Evolutionary conservation across 2,113 vertebrate species (phyloP).

Genomic region (Lepisosteus oculatus): DNA sequence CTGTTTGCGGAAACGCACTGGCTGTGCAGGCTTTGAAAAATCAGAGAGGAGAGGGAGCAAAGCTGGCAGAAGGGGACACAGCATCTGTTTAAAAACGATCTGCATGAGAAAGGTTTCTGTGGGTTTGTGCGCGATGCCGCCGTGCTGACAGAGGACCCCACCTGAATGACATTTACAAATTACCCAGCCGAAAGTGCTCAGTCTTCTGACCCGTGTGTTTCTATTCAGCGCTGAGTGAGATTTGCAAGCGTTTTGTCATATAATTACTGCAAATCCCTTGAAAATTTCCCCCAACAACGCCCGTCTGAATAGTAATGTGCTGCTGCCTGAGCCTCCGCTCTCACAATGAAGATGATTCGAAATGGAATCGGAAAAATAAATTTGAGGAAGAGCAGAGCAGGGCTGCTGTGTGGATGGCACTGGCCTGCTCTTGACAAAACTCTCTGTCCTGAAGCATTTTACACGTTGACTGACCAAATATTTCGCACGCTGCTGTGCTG

Average conservation of each 20-base stretch:
- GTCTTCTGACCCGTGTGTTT: conserved; percentile 94
- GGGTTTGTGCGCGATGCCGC: conserved; percentile 35
- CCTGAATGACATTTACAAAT: conserved; percentile 99
- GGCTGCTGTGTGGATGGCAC: no score
- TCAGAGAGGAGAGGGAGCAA: conserved; percentile 11
- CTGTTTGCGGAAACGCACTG: neutral
- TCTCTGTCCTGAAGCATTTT: no score
- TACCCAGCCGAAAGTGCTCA: conserved; percentile 92
- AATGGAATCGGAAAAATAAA: conserved; percentile 34
- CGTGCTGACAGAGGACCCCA: conserved; percentile 75
- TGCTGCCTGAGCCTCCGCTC: conserved; percentile 41
- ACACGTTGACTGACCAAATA: no score
- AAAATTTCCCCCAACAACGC: conserved; percentile 86
- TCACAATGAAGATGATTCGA: conserved; percentile 56
- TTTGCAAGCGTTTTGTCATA: conserved; percentile 98
- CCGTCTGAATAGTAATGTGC: conserved; percentile 84
- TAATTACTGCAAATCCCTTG: conserved; percentile 99
- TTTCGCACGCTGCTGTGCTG: no score
- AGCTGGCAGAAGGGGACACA: conserved; percentile 25
- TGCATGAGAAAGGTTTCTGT: conserved; percentile 65
- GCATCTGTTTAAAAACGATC: conserved; percentile 57
- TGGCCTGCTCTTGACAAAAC: no score
- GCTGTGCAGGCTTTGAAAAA: conserved; percentile 18
- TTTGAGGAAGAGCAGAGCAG: neutral
- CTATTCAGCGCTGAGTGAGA: conserved; percentile 92